phyloP scores from a whole-genome alignment of 2,113 vertebrate genomes.

The Pygathrix nemaeus region DNA sequence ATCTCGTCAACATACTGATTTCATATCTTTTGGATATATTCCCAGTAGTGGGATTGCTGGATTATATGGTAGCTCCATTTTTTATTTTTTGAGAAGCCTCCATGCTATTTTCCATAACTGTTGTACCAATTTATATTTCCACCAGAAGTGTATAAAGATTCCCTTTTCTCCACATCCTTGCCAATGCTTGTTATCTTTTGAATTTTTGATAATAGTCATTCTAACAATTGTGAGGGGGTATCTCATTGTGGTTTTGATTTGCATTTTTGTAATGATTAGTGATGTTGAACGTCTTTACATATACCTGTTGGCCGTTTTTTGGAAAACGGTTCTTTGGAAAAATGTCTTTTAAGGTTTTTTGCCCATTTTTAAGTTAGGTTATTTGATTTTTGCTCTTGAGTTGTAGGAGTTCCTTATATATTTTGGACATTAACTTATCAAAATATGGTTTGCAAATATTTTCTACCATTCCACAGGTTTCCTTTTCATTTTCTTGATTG shows the following conservation, averaged over 20 bases:
- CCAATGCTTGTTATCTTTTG: not conserved
- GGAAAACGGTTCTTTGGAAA: not conserved
- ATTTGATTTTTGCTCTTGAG: not conserved
- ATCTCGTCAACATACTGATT: not conserved
- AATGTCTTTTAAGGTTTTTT: not conserved
- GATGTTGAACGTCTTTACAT: not conserved
- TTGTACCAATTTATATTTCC: not conserved
- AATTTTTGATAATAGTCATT: not conserved
- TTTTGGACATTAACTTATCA: not conserved
- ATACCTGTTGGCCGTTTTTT: not conserved
- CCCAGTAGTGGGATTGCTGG: not conserved
- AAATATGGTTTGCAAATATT: not conserved
- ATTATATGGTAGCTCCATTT: not conserved
- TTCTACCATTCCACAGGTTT: not conserved
- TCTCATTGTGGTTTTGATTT: not conserved
- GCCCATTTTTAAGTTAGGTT: not conserved
- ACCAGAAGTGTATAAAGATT: not conserved
- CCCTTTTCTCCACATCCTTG: not conserved
- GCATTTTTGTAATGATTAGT: not conserved
- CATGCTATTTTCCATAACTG: not conserved
- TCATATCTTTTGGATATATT: not conserved
- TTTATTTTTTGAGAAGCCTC: not conserved
- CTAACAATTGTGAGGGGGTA: not conserved
- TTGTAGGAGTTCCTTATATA: not conserved
- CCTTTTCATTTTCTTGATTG: not conserved